A percentile compares a stretch with the other conserved stretches of the same genome.
phyloP scores from a whole-genome alignment of 2,113 vertebrate genomes.

The Bagarius yarrelli region DNA sequence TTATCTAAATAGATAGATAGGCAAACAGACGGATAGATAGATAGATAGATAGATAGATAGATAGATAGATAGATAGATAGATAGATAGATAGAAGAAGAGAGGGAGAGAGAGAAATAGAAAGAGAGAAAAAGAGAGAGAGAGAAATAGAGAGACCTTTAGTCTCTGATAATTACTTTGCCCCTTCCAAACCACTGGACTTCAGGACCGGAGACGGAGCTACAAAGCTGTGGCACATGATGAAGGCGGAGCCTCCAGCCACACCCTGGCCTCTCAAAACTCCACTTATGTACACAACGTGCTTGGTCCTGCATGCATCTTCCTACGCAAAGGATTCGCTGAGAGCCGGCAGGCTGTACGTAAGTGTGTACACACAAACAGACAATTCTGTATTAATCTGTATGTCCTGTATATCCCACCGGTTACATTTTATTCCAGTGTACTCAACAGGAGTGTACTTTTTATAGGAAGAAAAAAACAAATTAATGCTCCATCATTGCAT shows the following conservation, averaged over 20 bases:
- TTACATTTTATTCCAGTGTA: background rate
- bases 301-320: conserved; percentile 97
- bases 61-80: no score
- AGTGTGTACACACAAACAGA: conserved; percentile 72
- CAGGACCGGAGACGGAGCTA: conserved; percentile 93
- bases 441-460: background rate
- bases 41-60: no score
- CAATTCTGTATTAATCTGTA: background rate
- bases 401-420: background rate
- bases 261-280: conserved; percentile 88
- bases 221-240: conserved; percentile 85
- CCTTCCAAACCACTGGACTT: conserved; percentile 59
- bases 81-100: no score
- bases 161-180: conserved; percentile 35
- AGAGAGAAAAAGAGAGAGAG: background rate
- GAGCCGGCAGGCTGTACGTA: conserved; percentile 98
- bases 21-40: no score
- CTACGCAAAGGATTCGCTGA: conserved; percentile 97
- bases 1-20: no score
- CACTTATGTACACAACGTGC: conserved; percentile 89
- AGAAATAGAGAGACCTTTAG: background rate
- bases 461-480: background rate
- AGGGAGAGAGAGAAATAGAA: background rate
- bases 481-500: background rate
- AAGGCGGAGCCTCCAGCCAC: conserved; percentile 75